Evolutionary conservation across 2,888 invertebrate genomes (phyloP).

Genomic region (Cetonia aurata): DNA sequence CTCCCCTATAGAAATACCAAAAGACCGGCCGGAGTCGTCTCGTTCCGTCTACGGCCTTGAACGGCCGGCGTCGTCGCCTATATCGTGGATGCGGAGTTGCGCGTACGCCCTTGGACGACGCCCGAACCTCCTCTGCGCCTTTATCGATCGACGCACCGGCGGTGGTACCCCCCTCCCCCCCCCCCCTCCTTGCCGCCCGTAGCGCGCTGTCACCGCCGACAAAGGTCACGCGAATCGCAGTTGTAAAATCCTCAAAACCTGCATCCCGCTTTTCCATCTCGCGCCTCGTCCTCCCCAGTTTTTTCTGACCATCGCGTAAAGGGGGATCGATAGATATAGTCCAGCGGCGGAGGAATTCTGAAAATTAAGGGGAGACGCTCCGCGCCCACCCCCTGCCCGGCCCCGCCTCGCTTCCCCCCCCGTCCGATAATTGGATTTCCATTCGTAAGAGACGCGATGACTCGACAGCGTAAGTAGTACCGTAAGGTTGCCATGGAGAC

Average conservation of each 20-base stretch:
- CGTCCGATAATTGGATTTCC: conserved; percentile 1
- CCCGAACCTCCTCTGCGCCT: conserved; percentile 52
- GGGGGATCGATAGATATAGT: not conserved
- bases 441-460: conserved; percentile 5
- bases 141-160: conserved; percentile 52
- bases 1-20: too few relatives aligned
- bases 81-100: conserved; percentile 50
- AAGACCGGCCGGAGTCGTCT: too few relatives aligned
- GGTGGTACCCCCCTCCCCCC: conserved; percentile 17
- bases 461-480: conserved; percentile 44
- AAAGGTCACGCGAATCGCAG: conserved; percentile 52
- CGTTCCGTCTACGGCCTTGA: conserved; percentile 50
- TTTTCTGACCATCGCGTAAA: not conserved
- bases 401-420: too few relatives aligned
- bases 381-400: too few relatives aligned
- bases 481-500: conserved; percentile 48
- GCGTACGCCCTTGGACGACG: conserved; percentile 57
- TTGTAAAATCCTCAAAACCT: conserved; percentile 23
- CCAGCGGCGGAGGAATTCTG: not conserved
- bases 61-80: conserved; percentile 49
- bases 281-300: not conserved
- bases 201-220: conserved; percentile 46
- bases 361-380: not conserved
- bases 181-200: too few relatives aligned
- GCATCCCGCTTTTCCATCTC: not conserved